Evolutionary conservation across 2,888 invertebrate genomes (phyloP), one percentile per base, ranked within the genome.

Genomic region (Oxyteleia sp.): DNA sequence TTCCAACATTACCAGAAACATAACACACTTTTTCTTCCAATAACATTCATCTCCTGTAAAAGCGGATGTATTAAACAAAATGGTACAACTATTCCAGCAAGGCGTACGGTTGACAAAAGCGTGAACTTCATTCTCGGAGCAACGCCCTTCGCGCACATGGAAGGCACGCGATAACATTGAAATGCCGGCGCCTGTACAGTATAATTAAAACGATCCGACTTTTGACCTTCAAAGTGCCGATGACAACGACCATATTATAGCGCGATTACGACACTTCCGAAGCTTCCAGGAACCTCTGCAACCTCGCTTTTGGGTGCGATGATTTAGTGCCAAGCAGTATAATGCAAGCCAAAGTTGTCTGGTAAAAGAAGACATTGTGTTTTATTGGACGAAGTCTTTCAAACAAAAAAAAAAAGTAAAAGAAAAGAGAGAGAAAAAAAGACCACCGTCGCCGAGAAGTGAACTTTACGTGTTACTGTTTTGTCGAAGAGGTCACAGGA

Each of bases 121-220:
- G 43, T 47, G 18, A 47, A 23, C 32, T 32, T 11, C 16, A 57
- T 66, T 79, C 61, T 69, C 61, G 69, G 81, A 85, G 71, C 79
- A 55, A 76, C 72, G 81, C 57, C 79, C 76, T 80, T 83, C 59
- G 74, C 64, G 78, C 85, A 84, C 84, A 85, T 85, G 85, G 84
- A 85, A 82, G 84, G 74, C 86, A 64, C 45, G 71, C 84, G 84
- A 88, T 88, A 87, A 85, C 85, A 82, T 78, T 84, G 68, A 76
- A 82, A 84, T 59, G 74, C 75, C 71, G 82, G 69, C 75, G 75
- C 82, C 63, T 63, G 57, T 51, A 47, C 63, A 63, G 41, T 63
- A 55, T 75, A 82, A 69, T 82, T 82, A 82, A 82, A 82, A 57
- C 68, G 81, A 61, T 61, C 55, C 75, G 49, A 63, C 74, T 81